Evolutionary conservation across 2,888 invertebrate genomes (phyloP), one percentile per base, ranked within the genome.

Genomic region (Drosophila mettleri): DNA sequence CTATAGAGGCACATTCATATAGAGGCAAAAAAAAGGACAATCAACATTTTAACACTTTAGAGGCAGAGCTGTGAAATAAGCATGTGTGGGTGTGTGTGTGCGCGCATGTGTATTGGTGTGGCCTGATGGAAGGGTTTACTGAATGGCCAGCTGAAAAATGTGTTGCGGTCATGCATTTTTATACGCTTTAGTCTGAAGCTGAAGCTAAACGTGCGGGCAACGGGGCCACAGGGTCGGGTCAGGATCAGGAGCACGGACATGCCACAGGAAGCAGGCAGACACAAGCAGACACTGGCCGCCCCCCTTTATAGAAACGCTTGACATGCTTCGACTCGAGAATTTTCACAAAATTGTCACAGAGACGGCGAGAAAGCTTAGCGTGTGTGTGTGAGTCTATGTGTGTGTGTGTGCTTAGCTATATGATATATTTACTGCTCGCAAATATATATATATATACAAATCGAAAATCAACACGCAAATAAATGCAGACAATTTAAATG

Each of bases 91-190:
- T 24, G 52, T 43, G 51, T 49, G 46, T 20, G 45, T 49, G 62
- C 18, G 39, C 7, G 22, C 7, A 9, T 18, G 27, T 36, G 27
- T 12, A 39, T 34, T n/a, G 14, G 18, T 33, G 20, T 29, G 38
- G 12, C 10, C 51, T 55, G 51, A 53, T 39, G 49, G 66, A 64
- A 60, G 62, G 53, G 58, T 62, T 55, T 60, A 53, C 31, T 63
- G 52, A 72, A 75, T 75, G 76, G 70, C 48, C 65, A 55, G 62
- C 55, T 79, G 83, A 85, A 74, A 82, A 82, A 84, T 88, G 83
- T 84, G 69, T 88, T 86, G 89, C 69, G 85, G 85, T 88, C 89
- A 88, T 88, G 85, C 87, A 85, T 84, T 84, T 80, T 85, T 78
- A 78, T 85, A 74, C 67, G 65, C 63, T 80, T 77, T 59, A 55